Conservation (phyloP, 2,797 vertebrate genomes). For the Malacoctenus gilli region DNA sequence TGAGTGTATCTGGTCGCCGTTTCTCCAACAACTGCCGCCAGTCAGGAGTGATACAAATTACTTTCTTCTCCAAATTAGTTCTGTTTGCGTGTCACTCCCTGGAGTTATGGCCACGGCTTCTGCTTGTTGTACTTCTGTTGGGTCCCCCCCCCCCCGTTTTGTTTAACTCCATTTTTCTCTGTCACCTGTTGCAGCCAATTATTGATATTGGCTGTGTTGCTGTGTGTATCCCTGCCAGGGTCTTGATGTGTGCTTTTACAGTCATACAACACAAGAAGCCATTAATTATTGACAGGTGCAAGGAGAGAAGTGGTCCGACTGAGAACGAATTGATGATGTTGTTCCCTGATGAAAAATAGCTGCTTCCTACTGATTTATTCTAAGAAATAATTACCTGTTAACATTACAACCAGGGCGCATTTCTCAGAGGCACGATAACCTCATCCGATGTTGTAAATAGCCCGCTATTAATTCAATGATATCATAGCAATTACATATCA, state of each 20-base stretch:
- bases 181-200: constrained; percentile 75
- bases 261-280: constrained; percentile 45
- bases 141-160: constrained; percentile 19
- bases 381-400: constrained; percentile 24
- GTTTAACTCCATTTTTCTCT: constrained; percentile 66
- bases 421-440: constrained; percentile 15
- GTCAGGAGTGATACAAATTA: constrained; percentile 77
- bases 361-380: constrained; percentile 40
- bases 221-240: constrained; percentile 60
- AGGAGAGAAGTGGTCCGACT: constrained; percentile 19
- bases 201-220: constrained; percentile 64
- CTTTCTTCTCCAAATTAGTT: constrained; percentile 76
- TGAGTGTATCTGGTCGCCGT: constrained; percentile 58
- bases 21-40: constrained; percentile 67
- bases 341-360: constrained; percentile 11
- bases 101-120: constrained; percentile 70
- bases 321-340: constrained; percentile 34
- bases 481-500: constrained; percentile 48
- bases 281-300: constrained; percentile 62
- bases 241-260: constrained; percentile 54
- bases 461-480: constrained; percentile 21
- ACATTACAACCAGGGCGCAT: no score
- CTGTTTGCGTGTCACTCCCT: constrained; percentile 66
- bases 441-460: constrained; percentile 35
- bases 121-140: constrained; percentile 39